Evolutionary conservation across 2,797 vertebrate species (phyloP).

Genomic region (Lepus oiostolus): DNA sequence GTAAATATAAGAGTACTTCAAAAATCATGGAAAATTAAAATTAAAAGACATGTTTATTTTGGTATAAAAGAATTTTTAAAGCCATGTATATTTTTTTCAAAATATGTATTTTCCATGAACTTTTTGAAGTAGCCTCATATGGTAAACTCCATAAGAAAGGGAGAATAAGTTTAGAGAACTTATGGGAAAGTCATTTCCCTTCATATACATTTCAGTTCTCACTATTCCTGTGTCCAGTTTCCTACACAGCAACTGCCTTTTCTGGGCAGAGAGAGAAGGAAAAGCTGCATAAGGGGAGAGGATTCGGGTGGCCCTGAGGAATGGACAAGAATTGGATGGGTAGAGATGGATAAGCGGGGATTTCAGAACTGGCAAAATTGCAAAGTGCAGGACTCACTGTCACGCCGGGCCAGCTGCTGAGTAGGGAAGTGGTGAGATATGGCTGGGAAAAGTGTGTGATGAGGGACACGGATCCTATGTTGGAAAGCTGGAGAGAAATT

Average conservation of each 20-base stretch:
- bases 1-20: not conserved
- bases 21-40: too few species aligned
- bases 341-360: not conserved
- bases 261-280: not conserved
- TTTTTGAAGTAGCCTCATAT: not conserved
- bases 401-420: not conserved
- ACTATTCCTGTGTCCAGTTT: not conserved
- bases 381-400: not conserved
- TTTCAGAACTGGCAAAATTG: not conserved
- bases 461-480: not conserved
- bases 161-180: not conserved
- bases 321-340: not conserved
- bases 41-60: too few species aligned
- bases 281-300: not conserved
- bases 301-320: not conserved
- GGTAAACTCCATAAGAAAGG: not conserved
- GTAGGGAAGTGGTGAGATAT: not conserved
- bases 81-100: too few species aligned
- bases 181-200: not conserved
- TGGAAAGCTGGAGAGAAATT: not conserved
- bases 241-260: not conserved
- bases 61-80: too few species aligned
- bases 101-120: too few species aligned
- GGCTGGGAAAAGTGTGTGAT: not conserved
- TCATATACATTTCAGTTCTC: not conserved